Base-by-base conservation (phyloP, 2,888 invertebrate genomes). In the Drosophila falleni region DNA sequence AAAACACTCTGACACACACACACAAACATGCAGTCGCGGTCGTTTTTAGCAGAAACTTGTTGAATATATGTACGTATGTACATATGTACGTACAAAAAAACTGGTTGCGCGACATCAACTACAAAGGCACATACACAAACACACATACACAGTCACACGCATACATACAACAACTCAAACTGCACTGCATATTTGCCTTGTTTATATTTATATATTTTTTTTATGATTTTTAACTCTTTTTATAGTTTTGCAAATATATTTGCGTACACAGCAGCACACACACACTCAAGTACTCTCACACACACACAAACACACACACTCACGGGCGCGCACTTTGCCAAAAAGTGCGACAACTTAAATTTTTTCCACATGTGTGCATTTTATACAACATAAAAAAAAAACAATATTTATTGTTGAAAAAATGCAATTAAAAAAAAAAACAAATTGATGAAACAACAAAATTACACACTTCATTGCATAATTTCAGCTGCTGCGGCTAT, bases 31-130 rank as follows among this genome's bases (percentile, higher is more conserved):
- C 67, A 75, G 42, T 67, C 61, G 63, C 74, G 64, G 64, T 65
- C 76, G 73, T 62, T 78, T 78, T 78, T 69, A 79, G 80, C 79
- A 80, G 80, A 80, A 80, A 80, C 79, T 80, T 80, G 79, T 80
- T 80, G 79, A 80, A 80, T 77, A 74, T 72, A 74, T 72, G 72
- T 74, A 79, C 60, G 65, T 19, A 19, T 19, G 19, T 19, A 19
- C 19, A 19, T 73, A 73, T 3, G 39, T 41, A 37, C 66, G 39
- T 41, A 37, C 66, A 79, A 71, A 66, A 50, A 78, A 77, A 79
- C 78, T 79, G 78, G 78, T 78, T 78, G 79, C 72, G 72, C 78
- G 78, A 78, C 78, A 78, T 68, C 71, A 74, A 74, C 64, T 65
- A 78, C 68, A 79, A 71, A 78, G 67, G 63, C 75, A 67, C 72